A percentile compares a stretch with the other conserved stretches of the same genome.
These are phyloP conservation scores for Oxystoma pomonae DNA, from an alignment of 2,888 invertebrate species.

Conservation along the genomic window DNA sequence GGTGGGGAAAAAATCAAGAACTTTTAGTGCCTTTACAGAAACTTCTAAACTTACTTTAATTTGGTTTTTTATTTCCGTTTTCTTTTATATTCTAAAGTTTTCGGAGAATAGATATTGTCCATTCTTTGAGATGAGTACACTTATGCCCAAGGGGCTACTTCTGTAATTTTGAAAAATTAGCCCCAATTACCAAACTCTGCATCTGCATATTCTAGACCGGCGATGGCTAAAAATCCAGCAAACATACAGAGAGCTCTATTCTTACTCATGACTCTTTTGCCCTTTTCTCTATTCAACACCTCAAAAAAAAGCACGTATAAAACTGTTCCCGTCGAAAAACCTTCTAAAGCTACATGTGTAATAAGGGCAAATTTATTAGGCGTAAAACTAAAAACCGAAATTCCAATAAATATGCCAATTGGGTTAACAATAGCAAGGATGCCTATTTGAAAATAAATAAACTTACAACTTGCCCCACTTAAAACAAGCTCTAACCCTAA, in stretches of 20 bases:
- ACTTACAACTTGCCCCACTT: conserved; percentile 33
- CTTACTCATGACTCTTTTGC: neutral
- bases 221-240: neutral
- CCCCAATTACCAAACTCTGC: neutral
- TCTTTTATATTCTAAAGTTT: too few species aligned
- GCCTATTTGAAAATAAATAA: neutral
- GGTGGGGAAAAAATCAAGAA: too few species aligned
- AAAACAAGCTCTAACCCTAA: neutral
- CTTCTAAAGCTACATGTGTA: neutral
- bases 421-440: neutral
- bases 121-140: too few species aligned
- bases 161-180: too few species aligned
- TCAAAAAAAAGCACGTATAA: neutral
- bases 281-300: conserved; percentile 1
- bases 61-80: too few species aligned
- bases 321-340: neutral
- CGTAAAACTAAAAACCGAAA: conserved; percentile 21
- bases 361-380: neutral
- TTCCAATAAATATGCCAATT: conserved; percentile 49
- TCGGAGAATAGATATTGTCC: too few species aligned
- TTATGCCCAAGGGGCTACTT: too few species aligned
- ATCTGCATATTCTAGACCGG: neutral
- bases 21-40: too few species aligned
- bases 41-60: too few species aligned
- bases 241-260: neutral